Base-by-base conservation (phyloP, 2,113 vertebrate species). In the Cyanistes caeruleus region DNA sequence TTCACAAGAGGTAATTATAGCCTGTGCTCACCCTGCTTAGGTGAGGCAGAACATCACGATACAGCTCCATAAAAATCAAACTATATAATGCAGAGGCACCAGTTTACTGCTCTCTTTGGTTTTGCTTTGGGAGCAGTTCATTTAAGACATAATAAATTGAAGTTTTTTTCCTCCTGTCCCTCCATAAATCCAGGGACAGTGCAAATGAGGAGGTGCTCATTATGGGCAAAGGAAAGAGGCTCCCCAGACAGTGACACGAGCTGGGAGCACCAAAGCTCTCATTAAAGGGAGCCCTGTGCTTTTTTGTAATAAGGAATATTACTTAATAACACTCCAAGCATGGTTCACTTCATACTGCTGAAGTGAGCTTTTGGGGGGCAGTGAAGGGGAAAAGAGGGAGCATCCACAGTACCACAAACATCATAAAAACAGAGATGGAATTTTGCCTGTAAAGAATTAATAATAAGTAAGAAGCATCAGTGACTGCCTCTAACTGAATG, bases 171-270 rank as follows among this genome's bases (percentile, higher is more conserved):
- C 56, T 70, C 90, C 93, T 49, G 62, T 89, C 80, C 94, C 78
- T 87, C 95, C 91, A 97, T 98, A 98, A 98, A 98, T 98, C 97
- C 88, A 91, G 89, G 89, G 94, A 97, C 91, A 82, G 97, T 96
- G 92, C 97, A 98, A 98, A 98, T 98, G 97, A 98, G 97, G 97
- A 96, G 93, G 55, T 94, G 90, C 97, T 98, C 97, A 97, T 98
- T 98, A 98, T 0, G 24, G 95, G 87, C 95, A 87, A 89, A 97
- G 97, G 80, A 89, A 95, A 98, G 96, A 95, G 69, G 79, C 93
- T 98, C 95, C 95, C 97, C 84, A 88, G 96, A 96, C 52, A 91
- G 96, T 18, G 93, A 48, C 97, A 95, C 15, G 86, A 80, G 62
- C 24, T 3, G 58, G 88, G 56, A 95, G 87, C 95, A 86, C 96